Percentiles rank a stretch among this genome's conserved stretches.
phyloP scores from a whole-genome alignment of 2,113 vertebrate genomes.

The Sarotherodon lohbergeri region DNA sequence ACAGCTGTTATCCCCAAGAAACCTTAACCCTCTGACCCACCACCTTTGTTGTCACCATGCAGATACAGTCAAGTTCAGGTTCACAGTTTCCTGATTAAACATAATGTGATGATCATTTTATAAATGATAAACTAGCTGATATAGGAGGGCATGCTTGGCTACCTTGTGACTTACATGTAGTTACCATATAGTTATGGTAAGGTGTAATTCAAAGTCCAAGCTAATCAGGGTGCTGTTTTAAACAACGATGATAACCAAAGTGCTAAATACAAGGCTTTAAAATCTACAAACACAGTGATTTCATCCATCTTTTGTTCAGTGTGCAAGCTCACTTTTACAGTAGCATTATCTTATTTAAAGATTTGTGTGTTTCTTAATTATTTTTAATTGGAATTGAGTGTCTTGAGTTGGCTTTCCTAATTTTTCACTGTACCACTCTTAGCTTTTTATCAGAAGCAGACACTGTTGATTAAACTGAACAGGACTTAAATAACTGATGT shows the following conservation, averaged over 20 bases:
- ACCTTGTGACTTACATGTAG: no score
- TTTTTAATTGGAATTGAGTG: background rate
- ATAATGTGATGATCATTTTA: background rate
- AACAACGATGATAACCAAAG: background rate
- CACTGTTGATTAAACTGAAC: background rate
- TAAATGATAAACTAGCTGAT: background rate
- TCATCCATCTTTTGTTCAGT: background rate
- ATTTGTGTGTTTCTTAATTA: background rate
- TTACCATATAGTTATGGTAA: background rate
- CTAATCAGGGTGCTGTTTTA: background rate
- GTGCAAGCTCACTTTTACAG: background rate
- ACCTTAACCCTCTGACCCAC: constrained; percentile 51
- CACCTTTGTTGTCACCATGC: background rate
- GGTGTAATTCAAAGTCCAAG: background rate
- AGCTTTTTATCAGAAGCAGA: background rate
- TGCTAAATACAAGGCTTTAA: background rate
- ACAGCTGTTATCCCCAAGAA: constrained; percentile 65
- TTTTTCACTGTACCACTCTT: background rate
- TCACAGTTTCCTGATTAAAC: background rate
- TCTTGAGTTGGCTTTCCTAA: background rate
- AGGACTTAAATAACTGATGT: background rate
- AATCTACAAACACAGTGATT: background rate
- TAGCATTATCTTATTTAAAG: background rate
- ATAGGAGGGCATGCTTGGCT: background rate
- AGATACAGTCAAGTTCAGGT: background rate